Base-by-base conservation (phyloP, 2,888 invertebrate species). In the Dioctria linearis region DNA sequence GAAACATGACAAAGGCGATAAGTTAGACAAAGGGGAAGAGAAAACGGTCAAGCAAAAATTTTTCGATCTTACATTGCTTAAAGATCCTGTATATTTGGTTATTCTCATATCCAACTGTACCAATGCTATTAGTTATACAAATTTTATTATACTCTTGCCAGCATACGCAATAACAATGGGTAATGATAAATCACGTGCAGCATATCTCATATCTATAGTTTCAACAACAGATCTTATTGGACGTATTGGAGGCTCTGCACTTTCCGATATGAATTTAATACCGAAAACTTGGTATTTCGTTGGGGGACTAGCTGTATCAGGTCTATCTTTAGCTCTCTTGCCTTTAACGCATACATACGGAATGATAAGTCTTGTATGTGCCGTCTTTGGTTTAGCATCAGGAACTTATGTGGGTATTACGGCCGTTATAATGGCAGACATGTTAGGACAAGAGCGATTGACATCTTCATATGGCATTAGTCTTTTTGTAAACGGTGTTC, bases 391-490 rank as follows among this genome's bases (percentile, higher is more conserved):
- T 2, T 88, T 96, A 13, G 94, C 95, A 3, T 95, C 96, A 0
- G 96, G 96, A 8, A 92, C 94, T 3, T 96, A 96, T 86, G 95
- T 95, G 0, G 96, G 96, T 3, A 93, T 96, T 11, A 95, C 95
- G 0, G 95, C 96, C 0, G 93, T 96, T 57, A 95, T 96, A 3
- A 95, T 96, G 95, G 95, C 95, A 0, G 96, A 96, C 86, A 93
- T 96, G 93, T 86, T 96, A 5, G 96, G 96, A 0, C 93, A 94
- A 0, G 95, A 96, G 84, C 91, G 95, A n/a, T 88, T 96, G 0
- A 95, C 95, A 86, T 95, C 95, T 0, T 95, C 95, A 0, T 96
- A 96, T 85, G 96, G 96, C 0, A 95, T 96, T 46, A 95, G 95
- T 83, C 89, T 96, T 46, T 96, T 96, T 84, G 92, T 96, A 9